These are phyloP conservation scores for Mizuhopecten yessoensis DNA, from an alignment of 1,140 invertebrate genomes.

Conservation along the genomic window DNA sequence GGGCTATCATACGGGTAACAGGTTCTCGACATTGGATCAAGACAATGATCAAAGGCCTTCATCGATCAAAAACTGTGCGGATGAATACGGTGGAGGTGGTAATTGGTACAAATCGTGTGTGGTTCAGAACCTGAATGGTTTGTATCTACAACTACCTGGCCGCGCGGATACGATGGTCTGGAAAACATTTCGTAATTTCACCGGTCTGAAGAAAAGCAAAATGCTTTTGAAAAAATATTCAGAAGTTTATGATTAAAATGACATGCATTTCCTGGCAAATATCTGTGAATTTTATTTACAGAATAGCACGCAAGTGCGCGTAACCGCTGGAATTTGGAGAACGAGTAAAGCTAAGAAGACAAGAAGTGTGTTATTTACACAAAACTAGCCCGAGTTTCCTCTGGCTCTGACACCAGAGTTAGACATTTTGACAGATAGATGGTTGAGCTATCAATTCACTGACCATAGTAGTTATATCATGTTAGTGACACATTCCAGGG, in stretches of 20 bases:
- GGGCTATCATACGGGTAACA: background rate
- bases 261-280: no score
- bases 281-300: no score
- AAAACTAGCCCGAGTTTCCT: no score
- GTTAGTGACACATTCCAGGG: no score
- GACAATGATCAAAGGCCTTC: background rate
- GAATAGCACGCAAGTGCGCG: no score
- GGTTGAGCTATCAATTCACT: no score
- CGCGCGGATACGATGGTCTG: background rate
- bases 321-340: no score
- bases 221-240: background rate
- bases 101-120: background rate
- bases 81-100: background rate
- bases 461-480: no score
- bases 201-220: background rate
- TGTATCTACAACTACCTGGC: background rate
- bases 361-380: no score
- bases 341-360: no score
- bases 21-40: background rate
- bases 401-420: no score
- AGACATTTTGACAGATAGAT: no score
- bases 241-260: background rate
- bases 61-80: background rate
- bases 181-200: conserved; percentile 1
- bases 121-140: background rate